Base-by-base conservation (phyloP, 1,140 invertebrate species). In the Lucilia cuprina region DNA sequence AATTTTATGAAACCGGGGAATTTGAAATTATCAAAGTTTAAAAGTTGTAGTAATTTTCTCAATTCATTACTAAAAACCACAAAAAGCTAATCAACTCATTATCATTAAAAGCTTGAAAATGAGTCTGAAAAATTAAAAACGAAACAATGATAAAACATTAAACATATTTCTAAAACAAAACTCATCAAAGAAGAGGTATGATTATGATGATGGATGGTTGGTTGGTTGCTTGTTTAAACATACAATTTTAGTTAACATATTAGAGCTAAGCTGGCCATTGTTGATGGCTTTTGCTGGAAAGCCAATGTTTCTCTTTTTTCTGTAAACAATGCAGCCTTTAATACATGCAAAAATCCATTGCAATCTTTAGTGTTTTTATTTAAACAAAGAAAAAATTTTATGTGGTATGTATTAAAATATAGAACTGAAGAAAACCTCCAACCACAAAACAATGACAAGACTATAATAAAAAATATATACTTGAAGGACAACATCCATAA, bases 401-500 rank as follows among this genome's bases (percentile, higher is more conserved):
- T 21, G 13, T 55, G 25, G 41, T 41, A 10, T 41, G 5, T 41
- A 60, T 7, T n/a, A 60, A 60, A 60, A 60, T 35, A 41, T 2
- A 80, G 77, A 80, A 17, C 25, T 49, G n/a, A 80, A 80, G 47
- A 49, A 80, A 80, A 50, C 77, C 41, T 25, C 77, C n/a, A 80
- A 80, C 14, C 77, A 49, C 75, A 47, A 47, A 80, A 49, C 41
- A 49, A 49, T 47, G 77, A 49, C 41, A 49, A 49, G 41, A 49
- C 77, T 41, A 78, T 49, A 80, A 21, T 34, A 80, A 49, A 49
- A 49, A n/a, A n/a, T n/a, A 49, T 21, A 17, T 80, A 80, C 77
- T 80, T 80, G 77, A 80, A 49, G 77, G 77, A 80, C 77, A 80
- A 49, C 41, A 80, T n/a, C 77, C 17, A 80, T 19, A 80, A 49